phyloP scores from a whole-genome alignment of 1,140 invertebrate species.

The Polypedilum vanderplanki region DNA sequence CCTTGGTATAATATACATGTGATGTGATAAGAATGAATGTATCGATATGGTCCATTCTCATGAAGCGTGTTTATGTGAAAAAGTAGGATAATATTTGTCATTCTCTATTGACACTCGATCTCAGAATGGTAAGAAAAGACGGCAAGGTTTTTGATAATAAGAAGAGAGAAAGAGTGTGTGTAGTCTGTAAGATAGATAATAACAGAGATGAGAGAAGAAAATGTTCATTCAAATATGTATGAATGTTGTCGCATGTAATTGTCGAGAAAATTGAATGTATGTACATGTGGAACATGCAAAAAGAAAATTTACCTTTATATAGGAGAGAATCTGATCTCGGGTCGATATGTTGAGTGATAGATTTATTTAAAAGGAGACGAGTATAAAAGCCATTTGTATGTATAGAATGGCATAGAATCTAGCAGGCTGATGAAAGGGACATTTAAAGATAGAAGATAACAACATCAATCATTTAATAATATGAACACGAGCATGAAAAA shows the following conservation, averaged over 20 bases:
- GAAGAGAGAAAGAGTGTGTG: no score
- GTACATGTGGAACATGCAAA: neutral
- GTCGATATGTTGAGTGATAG: neutral
- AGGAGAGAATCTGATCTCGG: neutral
- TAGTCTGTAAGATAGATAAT: neutral
- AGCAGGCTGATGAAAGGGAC: neutral
- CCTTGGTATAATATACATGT: neutral
- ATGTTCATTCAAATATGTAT: conserved; percentile 13
- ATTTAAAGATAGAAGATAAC: conserved; percentile 21
- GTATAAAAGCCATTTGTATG: no score
- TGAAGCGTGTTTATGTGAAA: neutral
- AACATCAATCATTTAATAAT: conserved; percentile 27
- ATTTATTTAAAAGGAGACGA: neutral
- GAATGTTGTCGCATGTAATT: conserved; percentile 27
- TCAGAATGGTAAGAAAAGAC: no score
- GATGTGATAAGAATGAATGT: neutral
- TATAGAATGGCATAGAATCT: no score
- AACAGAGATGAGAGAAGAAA: neutral
- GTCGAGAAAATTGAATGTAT: conserved; percentile 27
- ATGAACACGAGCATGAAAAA: neutral
- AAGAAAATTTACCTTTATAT: no score
- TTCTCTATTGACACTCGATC: conserved; percentile 24
- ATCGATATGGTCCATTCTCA: neutral
- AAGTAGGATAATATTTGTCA: conserved; percentile 24
- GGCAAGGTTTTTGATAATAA: neutral